Conservation (phyloP, 2,888 invertebrate species). For the Stenodema calcarata region DNA sequence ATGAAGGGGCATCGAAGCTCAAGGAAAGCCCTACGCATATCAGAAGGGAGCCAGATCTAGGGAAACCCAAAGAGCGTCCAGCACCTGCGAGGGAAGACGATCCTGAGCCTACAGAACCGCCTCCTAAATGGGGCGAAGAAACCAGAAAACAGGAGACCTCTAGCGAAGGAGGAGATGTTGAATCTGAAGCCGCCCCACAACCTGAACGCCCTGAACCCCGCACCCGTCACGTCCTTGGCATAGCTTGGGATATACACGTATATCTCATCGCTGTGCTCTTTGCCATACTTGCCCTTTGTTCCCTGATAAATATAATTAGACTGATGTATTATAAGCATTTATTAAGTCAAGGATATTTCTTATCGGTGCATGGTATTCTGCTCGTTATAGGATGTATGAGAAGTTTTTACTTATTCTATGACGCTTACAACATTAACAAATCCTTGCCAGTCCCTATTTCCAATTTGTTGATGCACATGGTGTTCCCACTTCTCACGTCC, state of each 20-base stretch:
- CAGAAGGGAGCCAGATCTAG: constrained; percentile 7
- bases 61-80: constrained; percentile 56
- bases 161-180: constrained; percentile 51
- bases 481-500: constrained; percentile 86
- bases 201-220: constrained; percentile 58
- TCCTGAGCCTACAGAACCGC: constrained; percentile 40
- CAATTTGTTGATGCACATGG: constrained; percentile 82
- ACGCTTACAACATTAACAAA: constrained; percentile 87
- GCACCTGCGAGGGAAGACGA: constrained; percentile 27
- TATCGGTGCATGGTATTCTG: constrained; percentile 82
- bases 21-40: not conserved
- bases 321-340: constrained; percentile 86
- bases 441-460: constrained; percentile 79
- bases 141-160: constrained; percentile 54
- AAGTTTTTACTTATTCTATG: constrained; percentile 87
- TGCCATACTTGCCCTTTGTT: constrained; percentile 81
- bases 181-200: constrained; percentile 56
- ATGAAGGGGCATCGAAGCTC: not conserved
- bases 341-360: constrained; percentile 85
- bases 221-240: constrained; percentile 68
- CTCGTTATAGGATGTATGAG: constrained; percentile 82
- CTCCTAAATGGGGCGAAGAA: constrained; percentile 51
- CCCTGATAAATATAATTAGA: constrained; percentile 83
- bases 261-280: constrained; percentile 87
- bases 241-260: constrained; percentile 91